Evolutionary conservation across 1,140 invertebrate genomes (phyloP).

Genomic region (Aphis craccivora): DNA sequence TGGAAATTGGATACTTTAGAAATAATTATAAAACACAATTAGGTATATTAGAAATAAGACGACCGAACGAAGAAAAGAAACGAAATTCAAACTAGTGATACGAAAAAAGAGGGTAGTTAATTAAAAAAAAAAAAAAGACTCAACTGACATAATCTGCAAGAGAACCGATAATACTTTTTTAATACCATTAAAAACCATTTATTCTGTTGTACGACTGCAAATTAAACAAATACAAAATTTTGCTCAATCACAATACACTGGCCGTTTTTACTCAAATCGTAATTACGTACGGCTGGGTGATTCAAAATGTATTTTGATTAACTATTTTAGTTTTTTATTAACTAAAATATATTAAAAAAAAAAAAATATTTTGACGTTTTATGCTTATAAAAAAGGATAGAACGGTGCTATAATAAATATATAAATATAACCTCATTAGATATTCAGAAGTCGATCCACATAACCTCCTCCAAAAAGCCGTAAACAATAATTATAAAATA

Average conservation of each 20-base stretch:
- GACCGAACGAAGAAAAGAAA: too few relatives aligned
- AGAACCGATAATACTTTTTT: not conserved
- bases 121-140: not conserved
- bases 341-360: too few relatives aligned
- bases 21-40: not conserved
- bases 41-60: too few relatives aligned
- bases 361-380: too few relatives aligned
- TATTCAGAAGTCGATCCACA: not conserved
- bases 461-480: too few relatives aligned
- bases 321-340: too few relatives aligned
- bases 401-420: too few relatives aligned
- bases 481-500: too few relatives aligned
- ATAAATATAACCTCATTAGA: not conserved
- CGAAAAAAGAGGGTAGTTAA: not conserved
- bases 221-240: not conserved
- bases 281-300: not conserved
- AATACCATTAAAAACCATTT: not conserved
- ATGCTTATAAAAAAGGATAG: too few relatives aligned
- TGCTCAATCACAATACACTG: not conserved
- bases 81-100: too few relatives aligned
- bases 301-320: conserved; percentile 9
- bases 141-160: not conserved
- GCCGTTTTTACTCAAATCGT: not conserved
- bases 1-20: not conserved
- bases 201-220: not conserved